Evolutionary conservation across 2,797 vertebrate species (phyloP).

Genomic region (Echiichthys vipera): DNA sequence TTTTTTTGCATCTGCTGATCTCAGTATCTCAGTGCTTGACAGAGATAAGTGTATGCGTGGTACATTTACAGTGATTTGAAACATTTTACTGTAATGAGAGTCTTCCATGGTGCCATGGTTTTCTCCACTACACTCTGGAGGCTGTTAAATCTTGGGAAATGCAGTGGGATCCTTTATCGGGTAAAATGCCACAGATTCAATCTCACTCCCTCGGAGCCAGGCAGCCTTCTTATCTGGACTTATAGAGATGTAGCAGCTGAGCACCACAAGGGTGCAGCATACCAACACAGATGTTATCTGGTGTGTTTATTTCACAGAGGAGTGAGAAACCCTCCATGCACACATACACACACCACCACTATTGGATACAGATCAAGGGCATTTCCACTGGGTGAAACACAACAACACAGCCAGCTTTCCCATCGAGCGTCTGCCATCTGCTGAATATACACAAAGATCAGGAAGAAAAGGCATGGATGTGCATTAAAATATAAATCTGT

Average conservation of each 20-base stretch:
- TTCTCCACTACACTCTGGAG: slow-evolving; percentile 15
- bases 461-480: slow-evolving; percentile 7
- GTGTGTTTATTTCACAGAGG: slow-evolving; percentile 61
- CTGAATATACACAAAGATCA: slow-evolving; percentile 49
- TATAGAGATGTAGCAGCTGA: slow-evolving; percentile 75
- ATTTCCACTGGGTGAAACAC: slow-evolving; percentile 52
- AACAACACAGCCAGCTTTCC: slow-evolving; percentile 51
- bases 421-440: slow-evolving; percentile 53
- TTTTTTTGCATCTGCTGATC: slow-evolving; percentile 31
- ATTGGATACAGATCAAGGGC: slow-evolving; percentile 74
- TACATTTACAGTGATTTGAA: slow-evolving; percentile 59
- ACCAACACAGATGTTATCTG: slow-evolving; percentile 82
- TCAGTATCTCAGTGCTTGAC: slow-evolving; percentile 19
- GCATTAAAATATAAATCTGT: slow-evolving; percentile 37
- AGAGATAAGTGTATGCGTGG: slow-evolving; percentile 40
- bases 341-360: slow-evolving; percentile 14
- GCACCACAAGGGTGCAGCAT: slow-evolving; percentile 84
- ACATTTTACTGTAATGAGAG: slow-evolving; percentile 36
- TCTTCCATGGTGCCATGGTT: slow-evolving; percentile 11
- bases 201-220: slow-evolving; percentile 62
- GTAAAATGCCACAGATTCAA: slow-evolving; percentile 73
- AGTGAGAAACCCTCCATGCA: slow-evolving; percentile 14
- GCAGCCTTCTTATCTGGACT: slow-evolving; percentile 66
- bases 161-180: slow-evolving; percentile 61
- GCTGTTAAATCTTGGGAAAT: slow-evolving; percentile 51